These are phyloP conservation scores for Terrapene triunguis DNA, from an alignment of 2,113 vertebrate genomes.

Conservation along the genomic window DNA sequence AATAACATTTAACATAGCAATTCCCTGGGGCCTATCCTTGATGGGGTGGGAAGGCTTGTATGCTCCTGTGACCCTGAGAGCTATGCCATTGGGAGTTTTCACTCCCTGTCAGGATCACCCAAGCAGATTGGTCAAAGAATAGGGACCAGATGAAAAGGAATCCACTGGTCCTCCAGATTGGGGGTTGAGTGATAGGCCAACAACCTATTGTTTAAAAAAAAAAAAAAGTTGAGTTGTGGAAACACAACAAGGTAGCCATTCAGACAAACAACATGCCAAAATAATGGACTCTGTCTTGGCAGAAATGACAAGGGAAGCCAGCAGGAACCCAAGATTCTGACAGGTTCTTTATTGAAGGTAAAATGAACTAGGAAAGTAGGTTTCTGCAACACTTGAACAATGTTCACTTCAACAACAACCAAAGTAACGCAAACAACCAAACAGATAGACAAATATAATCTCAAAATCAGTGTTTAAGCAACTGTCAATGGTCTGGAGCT, in stretches of 20 bases:
- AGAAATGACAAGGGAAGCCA: not conserved
- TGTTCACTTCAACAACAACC: not conserved
- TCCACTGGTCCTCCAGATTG: conserved; percentile 7
- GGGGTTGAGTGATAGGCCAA: not conserved
- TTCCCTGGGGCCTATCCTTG: not conserved
- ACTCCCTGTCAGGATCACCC: not conserved
- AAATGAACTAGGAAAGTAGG: not conserved
- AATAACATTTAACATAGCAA: not conserved
- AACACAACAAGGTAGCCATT: conserved; percentile 10
- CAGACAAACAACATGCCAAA: not conserved
- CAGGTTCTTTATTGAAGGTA: not conserved
- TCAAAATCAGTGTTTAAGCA: not conserved
- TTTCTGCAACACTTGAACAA: not conserved
- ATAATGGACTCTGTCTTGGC: not conserved
- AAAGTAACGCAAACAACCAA: not conserved
- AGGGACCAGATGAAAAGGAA: not conserved
- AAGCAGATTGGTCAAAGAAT: not conserved
- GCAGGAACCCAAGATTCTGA: not conserved
- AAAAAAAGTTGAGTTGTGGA: conserved; percentile 19
- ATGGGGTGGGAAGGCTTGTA: not conserved
- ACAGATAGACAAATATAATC: not conserved
- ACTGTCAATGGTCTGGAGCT: not conserved
- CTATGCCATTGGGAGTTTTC: not conserved
- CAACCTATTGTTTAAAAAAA: not conserved
- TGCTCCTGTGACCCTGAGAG: not conserved